Evolutionary conservation across 2,113 vertebrate species (phyloP).

Genomic region (Haemorhous mexicanus): DNA sequence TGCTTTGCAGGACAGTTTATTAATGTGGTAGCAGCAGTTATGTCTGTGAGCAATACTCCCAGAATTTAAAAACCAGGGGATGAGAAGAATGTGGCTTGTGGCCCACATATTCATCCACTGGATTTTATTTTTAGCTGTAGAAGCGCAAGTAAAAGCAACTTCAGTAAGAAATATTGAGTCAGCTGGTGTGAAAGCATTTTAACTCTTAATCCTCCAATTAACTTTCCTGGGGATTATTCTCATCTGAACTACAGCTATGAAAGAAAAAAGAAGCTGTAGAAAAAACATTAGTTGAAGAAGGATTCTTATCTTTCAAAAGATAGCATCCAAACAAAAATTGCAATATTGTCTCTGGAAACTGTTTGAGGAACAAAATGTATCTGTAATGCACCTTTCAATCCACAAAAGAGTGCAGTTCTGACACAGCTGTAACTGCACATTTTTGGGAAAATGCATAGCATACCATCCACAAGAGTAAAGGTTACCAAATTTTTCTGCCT

Average conservation of each 20-base stretch:
- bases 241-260: background rate
- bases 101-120: background rate
- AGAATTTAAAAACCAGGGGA: background rate
- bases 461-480: background rate
- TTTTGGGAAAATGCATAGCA: background rate
- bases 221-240: background rate
- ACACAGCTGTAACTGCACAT: background rate
- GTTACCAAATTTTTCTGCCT: background rate
- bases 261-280: background rate
- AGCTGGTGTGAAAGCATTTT: background rate
- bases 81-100: background rate
- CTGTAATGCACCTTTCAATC: background rate
- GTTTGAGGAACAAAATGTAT: background rate
- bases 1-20: background rate
- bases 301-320: background rate
- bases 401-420: background rate
- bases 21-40: background rate
- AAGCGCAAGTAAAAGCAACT: background rate
- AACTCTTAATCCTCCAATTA: background rate
- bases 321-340: background rate
- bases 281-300: background rate
- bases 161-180: background rate
- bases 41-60: background rate
- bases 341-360: background rate
- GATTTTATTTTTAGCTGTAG: background rate